Conservation (phyloP, 1,140 invertebrate species). For the Drosophila malerkotliana region DNA sequence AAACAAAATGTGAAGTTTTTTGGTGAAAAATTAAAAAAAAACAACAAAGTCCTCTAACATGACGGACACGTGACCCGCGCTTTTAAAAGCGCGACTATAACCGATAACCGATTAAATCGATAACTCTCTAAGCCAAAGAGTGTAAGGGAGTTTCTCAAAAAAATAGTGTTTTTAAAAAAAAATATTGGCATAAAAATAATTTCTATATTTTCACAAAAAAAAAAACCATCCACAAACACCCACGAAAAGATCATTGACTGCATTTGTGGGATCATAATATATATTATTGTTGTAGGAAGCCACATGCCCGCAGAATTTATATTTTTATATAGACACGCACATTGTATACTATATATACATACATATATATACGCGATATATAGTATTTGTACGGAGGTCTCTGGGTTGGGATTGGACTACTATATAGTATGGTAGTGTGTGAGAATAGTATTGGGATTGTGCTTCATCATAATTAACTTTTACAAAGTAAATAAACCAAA, state of each 20-base stretch:
- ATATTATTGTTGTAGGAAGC: constrained; percentile 24
- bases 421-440: not conserved
- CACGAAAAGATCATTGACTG: constrained; percentile 46
- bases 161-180: not conserved
- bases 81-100: constrained; percentile 25
- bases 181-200: not conserved
- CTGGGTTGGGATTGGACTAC: too few relatives aligned
- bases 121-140: not conserved
- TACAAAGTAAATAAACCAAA: constrained; percentile 78
- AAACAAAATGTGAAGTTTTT: constrained; percentile 38
- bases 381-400: too few relatives aligned
- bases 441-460: constrained; percentile 21
- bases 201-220: constrained; percentile 40
- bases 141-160: constrained; percentile 9
- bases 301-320: constrained; percentile 37
- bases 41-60: constrained; percentile 24
- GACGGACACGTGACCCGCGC: constrained; percentile 45
- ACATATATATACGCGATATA: not conserved
- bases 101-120: constrained; percentile 8
- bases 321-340: constrained; percentile 25
- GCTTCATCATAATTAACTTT: constrained; percentile 77
- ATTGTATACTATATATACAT: constrained; percentile 1
- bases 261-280: constrained; percentile 30
- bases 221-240: constrained; percentile 7
- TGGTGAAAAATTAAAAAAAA: constrained; percentile 22